Evolutionary conservation across 2,888 invertebrate genomes (phyloP), one percentile per base, ranked within the genome.

Genomic region (Miltochrista miniata): DNA sequence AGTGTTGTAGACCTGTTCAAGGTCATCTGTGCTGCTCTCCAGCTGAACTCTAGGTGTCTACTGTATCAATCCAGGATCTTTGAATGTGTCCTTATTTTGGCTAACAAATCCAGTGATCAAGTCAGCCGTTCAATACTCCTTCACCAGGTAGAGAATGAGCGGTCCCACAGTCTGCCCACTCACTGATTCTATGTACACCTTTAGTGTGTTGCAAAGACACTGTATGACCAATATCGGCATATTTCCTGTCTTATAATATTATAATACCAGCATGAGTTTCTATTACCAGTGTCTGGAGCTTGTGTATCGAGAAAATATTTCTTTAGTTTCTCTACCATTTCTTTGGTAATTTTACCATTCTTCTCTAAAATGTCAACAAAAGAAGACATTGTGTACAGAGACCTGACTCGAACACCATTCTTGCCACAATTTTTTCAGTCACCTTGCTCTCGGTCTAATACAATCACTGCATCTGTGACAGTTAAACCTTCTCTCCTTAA

Each of bases 241-340:
- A 98, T 85, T 99, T 99, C 67, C 99, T 93, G 79, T 99, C 99
- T n/a, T n/a, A n/a, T n/a, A n/a, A n/a, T n/a, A n/a, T n/a, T n/a
- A n/a, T n/a, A n/a, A n/a, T n/a, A n/a, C n/a, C n/a, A n/a, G n/a
- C n/a, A n/a, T n/a, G n/a, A n/a, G n/a, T n/a, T n/a, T n/a, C n/a
- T n/a, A n/a, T n/a, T n/a, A n/a, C n/a, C 92, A 64, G 87, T 85
- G 56, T 78, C 73, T 60, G 92, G 92, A 46, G 93, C 93, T 77
- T 93, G 93, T n/a, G 92, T 93, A 36, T 87, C 87, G 44, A 88
- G 85, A 48, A 96, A 88, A 75, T 96, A 96, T 68, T 93, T 90
- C 30, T 93, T 85, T 8, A 95, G 94, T 52, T 92, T 91, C 2
- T 85, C 77, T 3, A 92, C 92, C 3, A 91, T 93, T 14, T 85